These are phyloP conservation scores for Erinaceus europaeus DNA, from an alignment of 2,113 vertebrate species.

Conservation along the genomic window DNA sequence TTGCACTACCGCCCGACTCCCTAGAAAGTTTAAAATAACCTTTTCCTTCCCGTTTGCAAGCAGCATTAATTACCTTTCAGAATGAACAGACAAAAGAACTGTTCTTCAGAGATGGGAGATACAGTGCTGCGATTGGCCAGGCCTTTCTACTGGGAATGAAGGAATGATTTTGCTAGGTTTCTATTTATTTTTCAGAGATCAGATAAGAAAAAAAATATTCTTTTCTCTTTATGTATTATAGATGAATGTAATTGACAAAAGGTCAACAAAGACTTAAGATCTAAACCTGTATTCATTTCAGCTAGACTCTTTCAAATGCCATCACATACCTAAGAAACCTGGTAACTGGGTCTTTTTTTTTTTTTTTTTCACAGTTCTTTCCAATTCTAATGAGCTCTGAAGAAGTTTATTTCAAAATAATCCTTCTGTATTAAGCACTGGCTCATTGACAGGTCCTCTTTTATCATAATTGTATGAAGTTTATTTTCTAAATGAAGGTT, in stretches of 20 bases:
- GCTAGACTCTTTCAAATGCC: neutral
- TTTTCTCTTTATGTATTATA: constrained; percentile 5
- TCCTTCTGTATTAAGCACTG: constrained; percentile 68
- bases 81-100: neutral
- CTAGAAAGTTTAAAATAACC: neutral
- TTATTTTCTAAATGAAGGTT: constrained; percentile 76
- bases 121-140: neutral
- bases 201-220: neutral
- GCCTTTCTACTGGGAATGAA: neutral
- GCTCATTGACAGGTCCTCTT: constrained; percentile 66
- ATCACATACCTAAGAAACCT: constrained; percentile 21
- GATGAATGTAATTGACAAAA: constrained; percentile 31
- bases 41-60: neutral
- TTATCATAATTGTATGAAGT: constrained; percentile 65
- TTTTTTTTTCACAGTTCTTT: constrained; percentile 73
- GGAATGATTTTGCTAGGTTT: constrained; percentile 1
- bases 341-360: neutral
- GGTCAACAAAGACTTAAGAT: constrained; percentile 1
- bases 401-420: constrained; percentile 74
- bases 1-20: no score
- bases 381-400: constrained; percentile 66
- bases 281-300: constrained; percentile 14
- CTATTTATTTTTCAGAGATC: neutral
- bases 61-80: neutral
- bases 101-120: neutral